Evolutionary conservation across 1,140 invertebrate species (phyloP), one percentile per base, ranked within the genome.

Genomic region (Pogonognathellus flavescens): DNA sequence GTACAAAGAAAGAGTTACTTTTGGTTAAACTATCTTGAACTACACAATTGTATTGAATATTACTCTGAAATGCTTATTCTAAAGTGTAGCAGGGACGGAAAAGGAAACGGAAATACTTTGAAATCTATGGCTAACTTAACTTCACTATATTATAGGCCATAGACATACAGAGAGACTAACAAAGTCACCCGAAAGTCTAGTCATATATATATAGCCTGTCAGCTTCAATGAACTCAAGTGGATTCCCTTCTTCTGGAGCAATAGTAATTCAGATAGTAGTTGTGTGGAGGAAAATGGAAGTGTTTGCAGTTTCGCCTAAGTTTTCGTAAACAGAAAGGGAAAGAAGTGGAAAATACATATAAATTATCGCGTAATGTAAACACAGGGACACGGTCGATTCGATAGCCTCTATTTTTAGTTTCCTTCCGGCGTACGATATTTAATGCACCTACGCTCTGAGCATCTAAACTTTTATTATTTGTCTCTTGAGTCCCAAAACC

Each of bases 351-450:
- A 76, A 25, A 20, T 76, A 7, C 11, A 50, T 76, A 76, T 76
- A 76, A 72, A 72, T 76, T 76, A 76, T 76, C n/a, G 14, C 49
- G 13, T 76, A 76, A 76, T 76, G 41, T 76, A 76, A 76, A 76
- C 49, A 50, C n/a, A 76, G 70, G 41, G 70, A 76, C 25, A 76
- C 25, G 25, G 25, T 14, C 20, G 22, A 16, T 11, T 66, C 14
- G 22, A 76, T 76, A 9, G 41, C 41, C 41, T 31, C 16, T 14
- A 41, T n/a, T 76, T 76, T 50, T 76, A 14, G 11, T 50, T 76
- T 49, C 31, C 66, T 72, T 72, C 70, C 41, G 31, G 41, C 70
- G 14, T 13, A 41, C 31, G 31, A 41, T 41, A 41, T 41, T 41
- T 41, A 41, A 41, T 41, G 31, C 31, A 41, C 31, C 31, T 41